Percentiles rank a stretch among this genome's conserved stretches.
These are phyloP conservation scores for Rhadinocentrus ornatus DNA, from an alignment of 2,797 vertebrate species.

Conservation along the genomic window DNA sequence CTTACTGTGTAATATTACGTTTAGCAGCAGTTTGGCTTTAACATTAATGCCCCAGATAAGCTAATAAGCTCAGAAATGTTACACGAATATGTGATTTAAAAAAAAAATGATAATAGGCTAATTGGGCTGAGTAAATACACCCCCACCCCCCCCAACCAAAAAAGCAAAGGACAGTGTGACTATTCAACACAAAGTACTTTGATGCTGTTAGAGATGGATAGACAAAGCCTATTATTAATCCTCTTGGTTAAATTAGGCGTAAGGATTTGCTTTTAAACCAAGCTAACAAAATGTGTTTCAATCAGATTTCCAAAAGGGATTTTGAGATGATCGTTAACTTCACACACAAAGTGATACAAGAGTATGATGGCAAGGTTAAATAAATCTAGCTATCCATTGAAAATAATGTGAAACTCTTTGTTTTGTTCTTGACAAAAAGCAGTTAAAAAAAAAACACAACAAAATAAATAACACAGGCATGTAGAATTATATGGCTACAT, in stretches of 20 bases:
- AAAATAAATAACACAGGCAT: neutral
- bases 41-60: neutral
- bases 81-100: conserved; percentile 34
- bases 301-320: neutral
- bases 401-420: neutral
- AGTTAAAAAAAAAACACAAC: neutral
- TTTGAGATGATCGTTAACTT: neutral
- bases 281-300: neutral
- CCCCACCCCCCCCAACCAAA: too few species aligned
- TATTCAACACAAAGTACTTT: neutral
- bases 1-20: neutral
- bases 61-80: neutral
- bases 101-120: conserved; percentile 26
- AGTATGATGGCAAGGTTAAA: neutral
- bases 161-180: neutral
- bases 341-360: neutral
- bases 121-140: conserved; percentile 19
- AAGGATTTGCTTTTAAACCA: neutral
- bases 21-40: neutral
- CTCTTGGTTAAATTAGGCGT: neutral
- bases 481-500: neutral
- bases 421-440: neutral
- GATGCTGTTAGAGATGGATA: neutral
- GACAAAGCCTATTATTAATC: conserved; percentile 1
- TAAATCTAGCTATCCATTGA: neutral